Evolutionary conservation across 2,888 invertebrate genomes (phyloP), one percentile per base, ranked within the genome.

Genomic region (Luperina testacea): DNA sequence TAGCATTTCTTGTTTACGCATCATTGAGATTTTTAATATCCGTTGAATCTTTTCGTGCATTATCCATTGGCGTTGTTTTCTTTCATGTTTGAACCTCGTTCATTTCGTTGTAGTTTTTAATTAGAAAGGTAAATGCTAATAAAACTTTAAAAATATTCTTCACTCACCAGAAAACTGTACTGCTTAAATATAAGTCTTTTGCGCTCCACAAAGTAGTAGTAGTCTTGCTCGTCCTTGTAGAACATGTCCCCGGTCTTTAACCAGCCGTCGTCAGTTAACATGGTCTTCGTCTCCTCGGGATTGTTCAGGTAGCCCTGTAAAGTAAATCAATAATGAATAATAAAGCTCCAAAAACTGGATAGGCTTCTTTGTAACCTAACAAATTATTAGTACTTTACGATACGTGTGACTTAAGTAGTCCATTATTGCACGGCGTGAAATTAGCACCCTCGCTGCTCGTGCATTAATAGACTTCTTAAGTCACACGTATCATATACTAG

Each of bases 221-320:
- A 90, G 63, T 91, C 83, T 27, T 91, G 80, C 11, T 92, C 90
- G 78, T 93, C 92, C 79, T 78, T 91, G 84, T 90, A 91, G 77
- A 94, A 93, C 38, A 94, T 86, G 83, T 94, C 94, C 42, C 93
- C 94, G 6, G 94, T 94, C 73, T 89, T 92, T 70, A 94, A 82
- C 92, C 93, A 94, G 6, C 92, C 94, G 63, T 94, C 92, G 13
- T 90, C 88, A 9, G 92, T 92, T 65, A 93, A 74, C 71, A 93
- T 90, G 57, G 85, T 85, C 63, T 82, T 87, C 17, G 93, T 93
- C 80, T 93, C 93, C 75, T 92, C 90, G 20, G 89, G 88, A 80
- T 94, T 93, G 69, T 92, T 92, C 32, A 92, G 82, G 85, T 94
- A 94, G 42, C 92, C 93, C 93, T 94, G 83, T 45, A 87, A n/a